Conservation (phyloP, 2,113 vertebrate genomes). For the Oryzias javanicus region DNA sequence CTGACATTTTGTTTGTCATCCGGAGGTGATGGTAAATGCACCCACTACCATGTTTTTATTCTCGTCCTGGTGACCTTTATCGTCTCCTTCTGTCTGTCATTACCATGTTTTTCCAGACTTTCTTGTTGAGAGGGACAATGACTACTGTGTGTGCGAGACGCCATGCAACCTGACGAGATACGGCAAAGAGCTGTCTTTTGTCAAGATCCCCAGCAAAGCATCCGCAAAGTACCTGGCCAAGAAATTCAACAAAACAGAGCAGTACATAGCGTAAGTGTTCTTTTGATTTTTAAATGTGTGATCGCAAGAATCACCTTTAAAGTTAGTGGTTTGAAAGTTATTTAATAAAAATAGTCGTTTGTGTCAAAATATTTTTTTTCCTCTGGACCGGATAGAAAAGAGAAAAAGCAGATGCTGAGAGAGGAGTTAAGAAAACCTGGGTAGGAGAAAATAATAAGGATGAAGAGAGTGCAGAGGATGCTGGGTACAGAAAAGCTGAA, state of each 20-base stretch:
- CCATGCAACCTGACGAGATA: slow-evolving; percentile 96
- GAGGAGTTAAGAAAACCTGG: no score
- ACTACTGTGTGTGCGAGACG: slow-evolving; percentile 94
- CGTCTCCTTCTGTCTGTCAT: not conserved
- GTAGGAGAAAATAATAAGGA: no score
- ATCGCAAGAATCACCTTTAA: no score
- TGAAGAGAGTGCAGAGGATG: no score
- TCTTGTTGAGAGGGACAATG: slow-evolving; percentile 94
- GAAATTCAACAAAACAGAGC: slow-evolving; percentile 98
- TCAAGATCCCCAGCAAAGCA: slow-evolving; percentile 98
- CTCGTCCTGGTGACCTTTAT: not conserved
- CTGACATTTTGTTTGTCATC: slow-evolving; percentile 34
- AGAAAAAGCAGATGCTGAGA: no score
- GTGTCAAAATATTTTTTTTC: no score
- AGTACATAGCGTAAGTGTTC: slow-evolving; percentile 91
- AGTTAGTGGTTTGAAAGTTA: no score
- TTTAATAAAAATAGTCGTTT: no score
- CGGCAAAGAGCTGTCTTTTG: slow-evolving; percentile 97
- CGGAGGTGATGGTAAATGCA: slow-evolving; percentile 10
- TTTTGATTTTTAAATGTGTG: not conserved
- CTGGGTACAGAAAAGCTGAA: no score
- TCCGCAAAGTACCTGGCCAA: slow-evolving; percentile 98
- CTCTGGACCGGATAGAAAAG: no score
- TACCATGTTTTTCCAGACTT: slow-evolving; percentile 81
- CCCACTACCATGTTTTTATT: slow-evolving; percentile 5